Percentiles rank a stretch among this genome's conserved stretches.
Conservation (phyloP, 2,797 vertebrate species). For the Knipowitschia caucasica region DNA sequence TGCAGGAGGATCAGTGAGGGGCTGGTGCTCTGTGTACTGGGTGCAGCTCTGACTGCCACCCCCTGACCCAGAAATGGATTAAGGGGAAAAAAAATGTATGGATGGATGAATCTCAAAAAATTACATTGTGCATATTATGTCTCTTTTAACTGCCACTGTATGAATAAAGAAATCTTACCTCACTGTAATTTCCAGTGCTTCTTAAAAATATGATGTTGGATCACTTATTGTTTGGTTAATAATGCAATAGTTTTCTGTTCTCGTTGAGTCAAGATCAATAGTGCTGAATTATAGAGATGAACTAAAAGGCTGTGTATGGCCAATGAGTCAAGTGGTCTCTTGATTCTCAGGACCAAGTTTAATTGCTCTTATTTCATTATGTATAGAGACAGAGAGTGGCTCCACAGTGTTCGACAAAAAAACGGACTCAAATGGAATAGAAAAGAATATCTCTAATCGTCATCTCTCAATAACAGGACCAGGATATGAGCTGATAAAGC, state of each 20-base stretch:
- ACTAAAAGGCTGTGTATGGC: not conserved
- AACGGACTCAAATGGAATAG: conserved; percentile 4
- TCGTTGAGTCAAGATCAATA: not conserved
- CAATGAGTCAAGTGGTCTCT: not conserved
- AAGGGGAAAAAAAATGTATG: too few species aligned
- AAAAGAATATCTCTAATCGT: not conserved
- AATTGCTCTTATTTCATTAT: not conserved
- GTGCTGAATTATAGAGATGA: not conserved
- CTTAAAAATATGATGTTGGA: too few species aligned
- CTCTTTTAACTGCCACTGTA: too few species aligned
- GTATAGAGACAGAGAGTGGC: not conserved
- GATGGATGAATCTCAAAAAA: too few species aligned
- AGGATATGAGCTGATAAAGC: not conserved
- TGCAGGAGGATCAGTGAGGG: too few species aligned
- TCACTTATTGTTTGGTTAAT: too few species aligned
- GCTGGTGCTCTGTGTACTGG: too few species aligned
- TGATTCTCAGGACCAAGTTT: not conserved
- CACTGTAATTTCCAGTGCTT: too few species aligned
- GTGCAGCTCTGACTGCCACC: too few species aligned
- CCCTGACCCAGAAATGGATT: too few species aligned
- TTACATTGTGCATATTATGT: too few species aligned
- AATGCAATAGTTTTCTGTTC: not conserved
- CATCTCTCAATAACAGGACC: not conserved
- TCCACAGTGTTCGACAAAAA: not conserved
- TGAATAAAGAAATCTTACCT: too few species aligned